These are phyloP conservation scores for Diorhabda elongata DNA, from an alignment of 1,140 invertebrate genomes.

Conservation along the genomic window DNA sequence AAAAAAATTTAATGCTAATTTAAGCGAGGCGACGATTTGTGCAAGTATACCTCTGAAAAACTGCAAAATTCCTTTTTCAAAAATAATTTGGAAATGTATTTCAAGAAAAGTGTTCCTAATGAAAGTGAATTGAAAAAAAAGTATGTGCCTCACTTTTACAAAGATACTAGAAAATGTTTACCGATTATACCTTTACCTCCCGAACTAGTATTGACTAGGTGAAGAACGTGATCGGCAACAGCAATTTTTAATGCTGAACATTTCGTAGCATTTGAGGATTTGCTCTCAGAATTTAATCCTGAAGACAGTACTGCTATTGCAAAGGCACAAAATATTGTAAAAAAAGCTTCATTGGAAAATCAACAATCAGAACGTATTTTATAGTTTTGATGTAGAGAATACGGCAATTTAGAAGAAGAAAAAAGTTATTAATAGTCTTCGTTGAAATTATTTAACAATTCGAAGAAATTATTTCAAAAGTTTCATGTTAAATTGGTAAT, in stretches of 20 bases:
- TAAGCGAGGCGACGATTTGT: too few species aligned
- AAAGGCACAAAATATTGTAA: neutral
- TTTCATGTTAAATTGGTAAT: too few species aligned
- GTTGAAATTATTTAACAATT: too few species aligned
- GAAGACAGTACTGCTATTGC: neutral
- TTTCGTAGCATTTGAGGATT: neutral
- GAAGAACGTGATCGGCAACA: neutral
- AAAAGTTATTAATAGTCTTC: too few species aligned
- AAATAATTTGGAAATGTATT: too few species aligned
- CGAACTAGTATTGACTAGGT: neutral
- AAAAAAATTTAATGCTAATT: too few species aligned
- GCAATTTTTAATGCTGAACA: neutral
- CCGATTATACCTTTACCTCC: neutral
- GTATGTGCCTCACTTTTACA: too few species aligned
- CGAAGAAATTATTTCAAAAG: too few species aligned
- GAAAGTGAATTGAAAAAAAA: too few species aligned
- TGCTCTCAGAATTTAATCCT: neutral
- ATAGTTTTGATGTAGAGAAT: neutral
- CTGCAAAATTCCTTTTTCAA: too few species aligned
- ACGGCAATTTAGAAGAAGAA: neutral
- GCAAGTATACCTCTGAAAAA: too few species aligned
- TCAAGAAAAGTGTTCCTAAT: too few species aligned
- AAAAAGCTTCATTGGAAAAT: neutral
- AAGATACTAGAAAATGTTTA: neutral
- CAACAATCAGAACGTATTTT: neutral